Evolutionary conservation across 1,140 invertebrate species (phyloP).

Genomic region (Drosophila pectinifera): DNA sequence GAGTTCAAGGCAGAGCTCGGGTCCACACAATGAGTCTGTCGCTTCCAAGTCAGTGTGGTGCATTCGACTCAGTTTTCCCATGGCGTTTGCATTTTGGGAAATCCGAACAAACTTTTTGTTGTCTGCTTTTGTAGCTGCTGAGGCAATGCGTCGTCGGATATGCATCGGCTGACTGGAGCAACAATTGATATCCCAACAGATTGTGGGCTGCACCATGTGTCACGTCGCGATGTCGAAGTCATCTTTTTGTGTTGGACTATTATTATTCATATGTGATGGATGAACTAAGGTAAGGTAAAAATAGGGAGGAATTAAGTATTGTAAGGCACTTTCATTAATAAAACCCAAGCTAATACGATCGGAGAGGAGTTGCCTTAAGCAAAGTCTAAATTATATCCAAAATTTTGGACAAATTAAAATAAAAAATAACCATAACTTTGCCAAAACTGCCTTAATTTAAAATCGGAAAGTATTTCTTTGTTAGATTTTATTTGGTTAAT

Average conservation of each 20-base stretch:
- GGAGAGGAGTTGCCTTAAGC: not conserved
- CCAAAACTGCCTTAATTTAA: too few relatives aligned
- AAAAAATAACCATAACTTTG: too few relatives aligned
- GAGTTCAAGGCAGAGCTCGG: slow-evolving; percentile 44
- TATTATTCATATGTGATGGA: slow-evolving; percentile 16
- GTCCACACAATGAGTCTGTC: slow-evolving; percentile 31
- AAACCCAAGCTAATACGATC: not conserved
- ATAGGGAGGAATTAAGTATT: slow-evolving; percentile 4
- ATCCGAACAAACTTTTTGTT: slow-evolving; percentile 33
- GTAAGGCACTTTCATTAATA: not conserved
- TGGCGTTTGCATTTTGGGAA: slow-evolving; percentile 43
- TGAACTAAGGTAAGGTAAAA: slow-evolving; percentile 2
- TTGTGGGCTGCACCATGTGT: slow-evolving; percentile 41
- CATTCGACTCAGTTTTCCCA: slow-evolving; percentile 46
- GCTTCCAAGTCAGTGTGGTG: slow-evolving; percentile 22
- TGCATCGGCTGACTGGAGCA: slow-evolving; percentile 36
- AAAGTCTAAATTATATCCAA: too few relatives aligned
- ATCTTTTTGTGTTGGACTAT: slow-evolving; percentile 19
- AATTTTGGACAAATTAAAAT: too few relatives aligned
- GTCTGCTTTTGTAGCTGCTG: slow-evolving; percentile 26
- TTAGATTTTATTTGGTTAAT: too few relatives aligned
- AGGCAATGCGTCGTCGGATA: slow-evolving; percentile 43
- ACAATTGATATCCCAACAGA: slow-evolving; percentile 46
- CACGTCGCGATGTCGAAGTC: slow-evolving; percentile 33
- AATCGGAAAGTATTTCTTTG: too few relatives aligned